Evolutionary conservation across 2,888 invertebrate species (phyloP).

Genomic region (Thysanoteuthis rhombus): DNA sequence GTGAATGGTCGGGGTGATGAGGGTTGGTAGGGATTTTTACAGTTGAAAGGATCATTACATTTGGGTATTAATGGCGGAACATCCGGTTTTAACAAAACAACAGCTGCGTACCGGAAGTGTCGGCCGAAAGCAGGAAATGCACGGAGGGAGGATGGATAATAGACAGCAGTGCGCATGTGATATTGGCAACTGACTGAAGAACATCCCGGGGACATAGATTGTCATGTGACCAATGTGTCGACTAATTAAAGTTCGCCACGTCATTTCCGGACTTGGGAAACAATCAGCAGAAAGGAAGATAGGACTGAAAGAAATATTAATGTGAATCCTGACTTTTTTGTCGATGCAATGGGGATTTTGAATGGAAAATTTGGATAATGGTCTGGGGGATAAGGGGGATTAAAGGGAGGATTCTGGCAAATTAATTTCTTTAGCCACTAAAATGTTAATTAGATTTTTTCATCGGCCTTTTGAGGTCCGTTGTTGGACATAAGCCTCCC

Average conservation of each 20-base stretch:
- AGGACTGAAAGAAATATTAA: too few relatives aligned
- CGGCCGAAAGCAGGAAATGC: slow-evolving; percentile 12
- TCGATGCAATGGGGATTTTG: background rate
- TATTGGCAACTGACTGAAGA: background rate
- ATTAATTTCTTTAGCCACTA: background rate
- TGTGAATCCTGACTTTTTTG: too few relatives aligned
- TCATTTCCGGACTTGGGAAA: background rate
- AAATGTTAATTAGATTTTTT: background rate
- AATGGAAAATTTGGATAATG: background rate
- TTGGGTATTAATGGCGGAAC: background rate
- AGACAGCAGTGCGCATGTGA: background rate
- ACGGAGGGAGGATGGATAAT: background rate
- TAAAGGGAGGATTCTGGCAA: background rate
- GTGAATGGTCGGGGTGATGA: background rate
- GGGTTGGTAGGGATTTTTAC: background rate
- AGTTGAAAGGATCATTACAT: background rate
- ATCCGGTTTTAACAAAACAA: background rate
- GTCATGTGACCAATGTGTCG: slow-evolving; percentile 12
- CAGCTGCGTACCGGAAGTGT: background rate
- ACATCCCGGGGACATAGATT: background rate
- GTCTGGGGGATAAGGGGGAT: background rate
- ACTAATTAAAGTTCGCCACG: background rate
- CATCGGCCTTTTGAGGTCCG: too few relatives aligned
- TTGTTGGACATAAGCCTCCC: too few relatives aligned
- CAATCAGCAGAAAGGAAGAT: background rate